Evolutionary conservation across 30 jellyfish, hydroid and myxozoan species (phyloP).

Genomic region (Hydractinia symbiolongicarpus): DNA sequence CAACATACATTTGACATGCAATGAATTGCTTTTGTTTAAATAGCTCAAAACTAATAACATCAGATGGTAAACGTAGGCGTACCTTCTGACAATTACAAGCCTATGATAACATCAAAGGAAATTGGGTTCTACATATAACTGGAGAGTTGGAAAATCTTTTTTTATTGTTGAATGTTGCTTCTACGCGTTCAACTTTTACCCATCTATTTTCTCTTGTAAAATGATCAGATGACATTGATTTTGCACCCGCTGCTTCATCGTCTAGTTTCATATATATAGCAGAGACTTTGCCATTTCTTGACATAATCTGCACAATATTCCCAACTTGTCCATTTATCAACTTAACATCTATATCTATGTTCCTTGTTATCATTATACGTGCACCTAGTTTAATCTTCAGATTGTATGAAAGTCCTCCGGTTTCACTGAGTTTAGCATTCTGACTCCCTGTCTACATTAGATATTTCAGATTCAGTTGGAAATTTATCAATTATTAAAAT

Average conservation of each 20-base stretch:
- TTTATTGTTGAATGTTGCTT: not conserved
- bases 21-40: conserved; percentile 13
- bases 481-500: too few relatives aligned
- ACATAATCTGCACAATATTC: not conserved
- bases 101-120: conserved; percentile 30
- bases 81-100: conserved; percentile 38
- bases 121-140: conserved; percentile 19
- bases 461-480: too few relatives aligned
- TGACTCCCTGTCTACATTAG: too few relatives aligned
- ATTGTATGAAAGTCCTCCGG: not conserved
- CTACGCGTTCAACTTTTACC: not conserved
- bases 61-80: conserved; percentile 24
- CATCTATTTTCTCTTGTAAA: not conserved
- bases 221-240: not conserved
- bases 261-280: conserved; percentile 29
- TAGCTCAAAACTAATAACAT: conserved; percentile 26
- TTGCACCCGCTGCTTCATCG: conserved; percentile 24
- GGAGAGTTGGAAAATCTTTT: conserved; percentile 7
- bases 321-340: not conserved
- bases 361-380: not conserved
- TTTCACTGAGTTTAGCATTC: not conserved
- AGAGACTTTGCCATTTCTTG: not conserved
- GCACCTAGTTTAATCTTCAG: not conserved
- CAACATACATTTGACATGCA: conserved; percentile 38
- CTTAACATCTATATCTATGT: not conserved